Evolutionary conservation across 2,797 vertebrate species (phyloP), one percentile per base, ranked within the genome.

Genomic region (Danio tinwini): DNA sequence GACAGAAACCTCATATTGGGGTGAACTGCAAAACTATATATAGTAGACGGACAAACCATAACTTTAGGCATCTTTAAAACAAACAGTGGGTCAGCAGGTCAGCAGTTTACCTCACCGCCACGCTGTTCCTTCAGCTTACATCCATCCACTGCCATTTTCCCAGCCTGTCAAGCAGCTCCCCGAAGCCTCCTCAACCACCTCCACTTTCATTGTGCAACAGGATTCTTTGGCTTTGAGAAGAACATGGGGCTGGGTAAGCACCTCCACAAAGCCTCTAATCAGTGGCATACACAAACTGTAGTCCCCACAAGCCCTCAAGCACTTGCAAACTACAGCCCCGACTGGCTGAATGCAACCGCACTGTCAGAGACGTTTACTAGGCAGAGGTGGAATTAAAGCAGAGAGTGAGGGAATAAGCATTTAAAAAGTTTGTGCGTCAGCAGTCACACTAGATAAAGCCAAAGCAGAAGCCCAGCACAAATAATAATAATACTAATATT

Each of bases 171-270:
- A 64, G 19, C n/a, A 76, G 39, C 78, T 87, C 86, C 81, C 53
- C 1, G n/a, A 14, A 74, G 71, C 80, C 14, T 21, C 19, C 49
- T 85, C 81, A 85, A 37, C 71, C 80, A 81, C 78, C 78, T 67
- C 2, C 69, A 81, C 80, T 82, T 84, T 81, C 74, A 84, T 42
- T 12, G 67, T 4, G 19, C 76, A 85, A 75, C 40, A 76, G 78
- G 67, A 80, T 29, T 84, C 73, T 84, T 85, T 79, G 74, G 81
- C 61, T 82, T 81, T 17, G 78, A 65, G 44, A 68, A 50, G 40
- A 76, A 76, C 63, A 80, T 19, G 42, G 45, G 39, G 21, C 64
- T 62, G 29, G 42, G 67, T 81, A 77, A 63, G 70, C 52, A 58
- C 52, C 62, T 81, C 73, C 42, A 81, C 42, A 71, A 72, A 82